Evolutionary conservation across 2,797 vertebrate species (phyloP), one percentile per base, ranked within the genome.

Genomic region (Chelonia mydas): DNA sequence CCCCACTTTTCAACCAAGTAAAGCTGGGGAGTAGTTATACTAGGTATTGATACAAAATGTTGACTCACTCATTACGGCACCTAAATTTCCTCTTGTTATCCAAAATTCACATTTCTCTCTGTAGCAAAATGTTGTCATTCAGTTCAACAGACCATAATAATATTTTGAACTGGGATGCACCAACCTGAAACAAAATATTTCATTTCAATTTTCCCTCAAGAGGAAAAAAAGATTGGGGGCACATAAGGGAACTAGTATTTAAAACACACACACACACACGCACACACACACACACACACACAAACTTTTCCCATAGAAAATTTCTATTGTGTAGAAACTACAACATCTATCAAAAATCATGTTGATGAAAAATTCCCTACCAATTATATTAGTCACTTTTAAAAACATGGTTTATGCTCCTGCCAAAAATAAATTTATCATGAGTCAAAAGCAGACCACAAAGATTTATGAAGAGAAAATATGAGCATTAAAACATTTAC

Each of bases 11-110:
- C 81, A 94, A 77, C 90, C 19, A 33, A 87, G 15, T 82, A n/a
- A 95, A 15, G 19, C 59, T 93, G 4, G 33, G 6, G 91, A 86
- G 82, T 92, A 95, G 65, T 96, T 91, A 51, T 92, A 4, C n/a
- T 49, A 77, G 16, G 6, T 50, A 76, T 49, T 74, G 77, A 68
- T 6, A 37, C 77, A 59, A 9, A 95, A 93, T 90, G 88, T 50
- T 54, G 89, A 89, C 31, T 85, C 53, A 81, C 92, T 87, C 76
- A 85, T 68, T 96, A 81, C 93, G 85, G 17, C 53, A 84, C 1
- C 74, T 8, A 92, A 1, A 92, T 91, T 83, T 77, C 3, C 68
- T 89, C 27, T 77, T 45, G 61, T 41, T 2, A 7, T 2, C 19
- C 5, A 4, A 1, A 81, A 77, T 57, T 80, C 76, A 13, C 41